phyloP scores from a whole-genome alignment of 2,888 invertebrate species.

The Hofmannophila pseudospretella region DNA sequence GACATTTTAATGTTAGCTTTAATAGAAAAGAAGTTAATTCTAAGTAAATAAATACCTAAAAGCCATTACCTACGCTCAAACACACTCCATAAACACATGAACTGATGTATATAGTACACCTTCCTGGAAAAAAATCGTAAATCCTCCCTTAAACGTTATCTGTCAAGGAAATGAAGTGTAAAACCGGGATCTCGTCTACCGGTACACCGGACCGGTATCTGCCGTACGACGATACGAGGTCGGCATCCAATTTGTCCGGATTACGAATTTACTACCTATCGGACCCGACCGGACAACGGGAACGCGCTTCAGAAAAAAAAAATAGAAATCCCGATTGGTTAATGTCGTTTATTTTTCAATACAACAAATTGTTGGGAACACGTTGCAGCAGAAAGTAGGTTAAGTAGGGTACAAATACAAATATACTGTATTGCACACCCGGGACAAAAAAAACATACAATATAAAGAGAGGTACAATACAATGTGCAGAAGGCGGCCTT shows the following conservation, averaged over 20 bases:
- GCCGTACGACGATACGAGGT: slow-evolving; percentile 10
- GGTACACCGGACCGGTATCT: slow-evolving; percentile 10
- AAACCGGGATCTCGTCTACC: slow-evolving; percentile 25
- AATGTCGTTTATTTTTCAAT: slow-evolving; percentile 32
- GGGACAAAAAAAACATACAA: no score
- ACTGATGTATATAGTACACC: no score
- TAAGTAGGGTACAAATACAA: no score
- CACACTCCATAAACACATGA: no score
- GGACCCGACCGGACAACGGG: slow-evolving; percentile 28
- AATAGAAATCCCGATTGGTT: slow-evolving; percentile 35
- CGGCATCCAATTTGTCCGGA: slow-evolving; percentile 55
- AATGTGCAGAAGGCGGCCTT: no score
- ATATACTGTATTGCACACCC: no score
- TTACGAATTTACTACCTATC: slow-evolving; percentile 55
- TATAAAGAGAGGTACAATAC: no score
- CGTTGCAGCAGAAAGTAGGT: no score
- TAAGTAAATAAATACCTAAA: no score
- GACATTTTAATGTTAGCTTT: no score
- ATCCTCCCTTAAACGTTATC: slow-evolving; percentile 22
- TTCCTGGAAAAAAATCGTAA: slow-evolving; percentile 8
- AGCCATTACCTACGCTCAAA: no score
- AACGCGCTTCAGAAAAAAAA: slow-evolving; percentile 24
- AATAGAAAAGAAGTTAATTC: no score
- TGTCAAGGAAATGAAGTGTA: slow-evolving; percentile 52
- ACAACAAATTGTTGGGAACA: background rate